Conservation (phyloP, 1,140 invertebrate genomes). For the Ridgeia piscesae region DNA sequence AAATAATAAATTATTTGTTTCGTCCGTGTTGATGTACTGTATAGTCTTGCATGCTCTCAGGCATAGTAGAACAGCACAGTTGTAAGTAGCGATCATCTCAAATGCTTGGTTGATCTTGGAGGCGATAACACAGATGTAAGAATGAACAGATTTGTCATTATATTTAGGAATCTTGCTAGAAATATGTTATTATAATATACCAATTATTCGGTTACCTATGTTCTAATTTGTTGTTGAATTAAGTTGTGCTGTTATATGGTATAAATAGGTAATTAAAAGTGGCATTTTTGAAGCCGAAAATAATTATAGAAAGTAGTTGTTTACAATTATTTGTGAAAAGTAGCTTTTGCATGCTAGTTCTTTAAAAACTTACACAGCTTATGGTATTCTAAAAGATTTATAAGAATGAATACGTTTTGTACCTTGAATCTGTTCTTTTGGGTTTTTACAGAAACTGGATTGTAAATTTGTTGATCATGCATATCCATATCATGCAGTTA, state of each 20-base stretch:
- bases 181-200: not conserved
- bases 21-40: not conserved
- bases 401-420: no score
- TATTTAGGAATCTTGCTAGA: slow-evolving; percentile 1
- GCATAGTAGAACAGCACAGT: not conserved
- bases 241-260: slow-evolving; percentile 5
- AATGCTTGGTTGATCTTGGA: not conserved
- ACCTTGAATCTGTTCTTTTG: no score
- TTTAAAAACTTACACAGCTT: not conserved
- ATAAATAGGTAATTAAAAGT: slow-evolving; percentile 2
- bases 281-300: not conserved
- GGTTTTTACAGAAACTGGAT: no score
- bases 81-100: not conserved
- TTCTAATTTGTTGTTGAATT: not conserved
- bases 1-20: slow-evolving; percentile 7
- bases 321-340: not conserved
- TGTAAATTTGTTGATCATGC: no score
- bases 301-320: not conserved
- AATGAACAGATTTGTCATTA: not conserved
- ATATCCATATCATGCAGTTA: no score
- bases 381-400: not conserved
- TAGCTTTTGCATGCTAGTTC: not conserved
- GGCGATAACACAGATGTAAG: not conserved
- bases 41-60: not conserved
- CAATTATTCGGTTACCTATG: not conserved